A percentile compares a stretch with the other conserved stretches of the same genome.
Evolutionary conservation across 2,797 vertebrate genomes (phyloP).

Genomic region (Periparus ater): DNA sequence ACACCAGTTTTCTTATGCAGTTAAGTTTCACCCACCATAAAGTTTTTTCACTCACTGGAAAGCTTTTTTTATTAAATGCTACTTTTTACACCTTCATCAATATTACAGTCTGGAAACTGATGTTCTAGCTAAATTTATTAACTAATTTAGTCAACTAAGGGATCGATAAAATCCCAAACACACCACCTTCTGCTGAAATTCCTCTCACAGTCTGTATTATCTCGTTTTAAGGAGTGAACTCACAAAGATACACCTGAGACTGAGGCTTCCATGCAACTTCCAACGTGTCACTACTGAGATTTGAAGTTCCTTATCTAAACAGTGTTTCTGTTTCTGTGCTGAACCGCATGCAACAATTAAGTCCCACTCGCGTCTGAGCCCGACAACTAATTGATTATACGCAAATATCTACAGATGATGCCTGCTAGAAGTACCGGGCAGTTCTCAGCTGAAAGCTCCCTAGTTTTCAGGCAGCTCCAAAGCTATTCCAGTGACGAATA

Average conservation of each 20-base stretch:
- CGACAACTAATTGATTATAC: accelerated
- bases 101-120: neutral
- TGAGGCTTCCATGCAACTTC: neutral
- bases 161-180: neutral
- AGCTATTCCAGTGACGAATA: neutral
- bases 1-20: neutral
- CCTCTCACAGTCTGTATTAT: neutral
- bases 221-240: neutral
- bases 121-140: neutral
- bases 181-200: neutral
- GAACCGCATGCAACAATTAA: accelerated
- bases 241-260: accelerated
- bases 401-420: accelerated
- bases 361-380: neutral
- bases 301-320: accelerated
- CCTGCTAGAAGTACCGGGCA: accelerated
- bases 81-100: neutral
- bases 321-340: neutral
- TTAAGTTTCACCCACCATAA: accelerated
- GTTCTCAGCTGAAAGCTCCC: neutral
- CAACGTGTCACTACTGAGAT: neutral
- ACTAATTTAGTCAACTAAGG: neutral
- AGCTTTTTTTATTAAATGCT: neutral
- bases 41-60: neutral
- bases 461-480: neutral